These are phyloP conservation scores for Physella acuta DNA, from an alignment of 1,140 invertebrate genomes.

Conservation along the genomic window DNA sequence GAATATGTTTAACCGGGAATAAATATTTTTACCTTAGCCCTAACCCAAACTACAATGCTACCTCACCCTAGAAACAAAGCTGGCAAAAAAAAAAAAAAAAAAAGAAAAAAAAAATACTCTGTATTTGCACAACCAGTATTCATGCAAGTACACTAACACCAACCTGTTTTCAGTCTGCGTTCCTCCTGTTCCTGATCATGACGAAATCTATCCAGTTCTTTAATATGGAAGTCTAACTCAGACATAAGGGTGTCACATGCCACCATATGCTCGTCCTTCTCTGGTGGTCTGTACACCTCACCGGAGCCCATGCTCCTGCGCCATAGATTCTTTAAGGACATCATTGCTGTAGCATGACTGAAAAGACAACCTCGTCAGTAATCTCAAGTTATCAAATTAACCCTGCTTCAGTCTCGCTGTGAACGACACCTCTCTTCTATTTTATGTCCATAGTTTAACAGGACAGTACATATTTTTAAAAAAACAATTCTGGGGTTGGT, in stretches of 20 bases:
- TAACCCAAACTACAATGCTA: too few species aligned
- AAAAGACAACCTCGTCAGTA: too few species aligned
- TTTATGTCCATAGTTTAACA: too few species aligned
- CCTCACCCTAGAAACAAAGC: neutral
- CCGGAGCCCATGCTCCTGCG: slow-evolving; percentile 20
- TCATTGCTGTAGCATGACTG: neutral
- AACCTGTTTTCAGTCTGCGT: slow-evolving; percentile 30
- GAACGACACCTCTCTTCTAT: too few species aligned
- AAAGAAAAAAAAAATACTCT: neutral
- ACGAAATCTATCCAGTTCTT: slow-evolving; percentile 36
- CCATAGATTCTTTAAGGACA: slow-evolving; percentile 15
- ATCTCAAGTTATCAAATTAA: too few species aligned
- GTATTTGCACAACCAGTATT: neutral
- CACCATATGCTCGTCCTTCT: slow-evolving; percentile 38
- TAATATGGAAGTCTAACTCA: slow-evolving; percentile 50
- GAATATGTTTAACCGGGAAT: too few species aligned
- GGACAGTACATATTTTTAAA: too few species aligned
- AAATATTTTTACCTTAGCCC: too few species aligned
- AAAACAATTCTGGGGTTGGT: too few species aligned
- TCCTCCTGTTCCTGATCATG: slow-evolving; percentile 40
- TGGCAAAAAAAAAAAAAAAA: too few species aligned
- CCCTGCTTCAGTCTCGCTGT: too few species aligned
- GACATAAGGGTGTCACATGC: slow-evolving; percentile 45
- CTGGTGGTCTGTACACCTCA: slow-evolving; percentile 36
- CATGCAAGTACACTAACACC: neutral